Evolutionary conservation across 2,797 vertebrate genomes (phyloP).

Genomic region (Chelmon rostratus): DNA sequence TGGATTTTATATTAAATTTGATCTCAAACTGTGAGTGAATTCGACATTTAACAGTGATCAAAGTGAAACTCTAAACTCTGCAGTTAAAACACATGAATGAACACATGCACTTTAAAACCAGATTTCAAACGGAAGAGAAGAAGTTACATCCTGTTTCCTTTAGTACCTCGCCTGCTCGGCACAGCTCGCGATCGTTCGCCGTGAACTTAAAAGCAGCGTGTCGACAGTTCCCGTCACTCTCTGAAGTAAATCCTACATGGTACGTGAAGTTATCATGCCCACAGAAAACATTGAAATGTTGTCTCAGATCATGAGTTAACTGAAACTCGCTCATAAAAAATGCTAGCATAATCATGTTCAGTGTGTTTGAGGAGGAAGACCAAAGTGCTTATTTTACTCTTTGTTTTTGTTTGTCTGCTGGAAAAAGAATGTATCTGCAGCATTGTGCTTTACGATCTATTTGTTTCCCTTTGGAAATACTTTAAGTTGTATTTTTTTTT

Average conservation of each 20-base stretch:
- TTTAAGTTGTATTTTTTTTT: conserved; percentile 48
- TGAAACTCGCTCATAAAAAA: too few relatives aligned
- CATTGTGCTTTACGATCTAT: conserved; percentile 74
- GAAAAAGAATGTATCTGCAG: conserved; percentile 88
- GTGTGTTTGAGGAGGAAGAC: conserved; percentile 87
- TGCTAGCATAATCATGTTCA: conserved; percentile 51
- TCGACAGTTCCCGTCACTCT: conserved; percentile 21
- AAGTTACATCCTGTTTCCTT: conserved; percentile 65
- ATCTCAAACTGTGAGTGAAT: conserved; percentile 5
- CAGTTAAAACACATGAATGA: conserved; percentile 76
- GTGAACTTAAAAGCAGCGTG: not conserved
- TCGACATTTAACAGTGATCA: not conserved
- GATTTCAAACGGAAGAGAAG: conserved; percentile 41
- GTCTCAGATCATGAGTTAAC: conserved; percentile 32
- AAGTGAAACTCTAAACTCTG: conserved; percentile 73
- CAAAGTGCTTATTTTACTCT: conserved; percentile 91
- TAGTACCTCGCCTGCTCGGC: conserved; percentile 77
- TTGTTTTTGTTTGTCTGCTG: conserved; percentile 65
- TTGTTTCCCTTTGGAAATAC: conserved; percentile 81
- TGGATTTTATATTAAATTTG: too few relatives aligned
- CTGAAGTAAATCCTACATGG: conserved; percentile 34
- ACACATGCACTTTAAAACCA: conserved; percentile 92
- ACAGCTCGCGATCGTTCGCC: conserved; percentile 29
- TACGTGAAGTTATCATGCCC: conserved; percentile 48
- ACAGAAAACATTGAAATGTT: conserved; percentile 18